Base-by-base conservation (phyloP, 2,888 invertebrate species). In the Chirona hameri region DNA sequence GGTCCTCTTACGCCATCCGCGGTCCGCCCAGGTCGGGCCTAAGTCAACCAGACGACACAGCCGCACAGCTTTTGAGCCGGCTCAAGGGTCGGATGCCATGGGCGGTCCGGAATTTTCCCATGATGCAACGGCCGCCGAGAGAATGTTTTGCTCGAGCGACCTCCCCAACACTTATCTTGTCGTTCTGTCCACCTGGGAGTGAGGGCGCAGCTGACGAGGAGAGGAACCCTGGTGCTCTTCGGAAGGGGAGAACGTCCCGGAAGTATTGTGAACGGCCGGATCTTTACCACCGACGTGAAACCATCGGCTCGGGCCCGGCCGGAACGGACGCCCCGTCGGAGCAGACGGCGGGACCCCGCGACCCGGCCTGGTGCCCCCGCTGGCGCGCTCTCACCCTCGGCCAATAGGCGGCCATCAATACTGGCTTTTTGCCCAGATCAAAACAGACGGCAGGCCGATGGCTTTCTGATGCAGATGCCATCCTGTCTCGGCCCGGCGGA, bases 391-490 rank as follows among this genome's bases (percentile, higher is more conserved):
- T n/a, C n/a, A 65, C 27, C 60, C 69, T 69, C 69, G 27, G 3
- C 72, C 72, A n/a, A 72, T 31, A 14, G 31, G 29, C 15, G 7
- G 31, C 15, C 72, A 31, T 72, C 72, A 72, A 72, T 72, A 31
- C 31, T 18, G 72, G 14, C 31, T 72, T 72, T 72, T 72, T 72
- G 31, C 31, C 14, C 31, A 29, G 72, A 72, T 72, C 72, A 72
- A 72, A 72, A 72, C 72, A 72, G 14, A 14, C 72, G 29, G 72
- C 1, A 9, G 29, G 29, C 21, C 72, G 72, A 72, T 72, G 72
- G 27, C 72, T 72, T 72, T 72, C 72, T 72, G 72, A 72, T 72
- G 72, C 72, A 72, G 27, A 72, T 72, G 72, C 21, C 72, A 31
- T 72, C 72, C 31, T 72, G 29, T 21, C 15, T 15, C 29, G 15